Conservation (phyloP, 1,140 invertebrate species). For the Dreissena rostriformis region DNA sequence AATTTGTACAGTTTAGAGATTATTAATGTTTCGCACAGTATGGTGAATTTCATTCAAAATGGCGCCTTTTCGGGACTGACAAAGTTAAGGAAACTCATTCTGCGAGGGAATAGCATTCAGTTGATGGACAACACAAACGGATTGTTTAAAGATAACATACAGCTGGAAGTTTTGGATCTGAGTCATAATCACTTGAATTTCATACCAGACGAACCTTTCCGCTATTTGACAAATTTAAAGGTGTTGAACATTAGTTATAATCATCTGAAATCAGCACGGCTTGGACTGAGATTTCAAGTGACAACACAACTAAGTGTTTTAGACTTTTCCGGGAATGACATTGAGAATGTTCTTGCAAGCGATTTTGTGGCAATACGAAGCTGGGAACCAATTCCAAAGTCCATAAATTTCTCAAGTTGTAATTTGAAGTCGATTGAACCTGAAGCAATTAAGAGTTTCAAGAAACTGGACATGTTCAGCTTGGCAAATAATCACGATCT, state of each 20-base stretch:
- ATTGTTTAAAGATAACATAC: conserved; percentile 47
- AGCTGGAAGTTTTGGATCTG: conserved; percentile 38
- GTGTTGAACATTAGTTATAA: conserved; percentile 49
- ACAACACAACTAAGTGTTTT: conserved; percentile 27
- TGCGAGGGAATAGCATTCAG: conserved; percentile 34
- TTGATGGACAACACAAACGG: conserved; percentile 28
- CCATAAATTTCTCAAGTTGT: conserved; percentile 44
- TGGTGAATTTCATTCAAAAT: conserved; percentile 43
- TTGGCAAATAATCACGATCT: conserved; percentile 42
- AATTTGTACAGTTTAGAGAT: conserved; percentile 19
- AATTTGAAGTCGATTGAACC: conserved; percentile 36
- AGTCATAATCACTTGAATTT: conserved; percentile 37
- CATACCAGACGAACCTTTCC: conserved; percentile 37
- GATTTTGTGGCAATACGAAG: conserved; percentile 20
- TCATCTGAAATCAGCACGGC: conserved; percentile 24
- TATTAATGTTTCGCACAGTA: conserved; percentile 33
- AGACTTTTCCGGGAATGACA: conserved; percentile 50
- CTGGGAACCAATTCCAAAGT: conserved; percentile 47
- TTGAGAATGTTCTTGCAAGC: conserved; percentile 20
- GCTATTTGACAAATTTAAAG: conserved; percentile 43
- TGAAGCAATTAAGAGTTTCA: conserved; percentile 24
- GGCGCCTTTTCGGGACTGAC: conserved; percentile 38
- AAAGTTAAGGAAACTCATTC: conserved; percentile 17
- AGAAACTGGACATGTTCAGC: conserved; percentile 37
- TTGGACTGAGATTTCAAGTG: conserved; percentile 45